phyloP scores from a whole-genome alignment of 2,113 vertebrate species.

The Bubo blakistoni region DNA sequence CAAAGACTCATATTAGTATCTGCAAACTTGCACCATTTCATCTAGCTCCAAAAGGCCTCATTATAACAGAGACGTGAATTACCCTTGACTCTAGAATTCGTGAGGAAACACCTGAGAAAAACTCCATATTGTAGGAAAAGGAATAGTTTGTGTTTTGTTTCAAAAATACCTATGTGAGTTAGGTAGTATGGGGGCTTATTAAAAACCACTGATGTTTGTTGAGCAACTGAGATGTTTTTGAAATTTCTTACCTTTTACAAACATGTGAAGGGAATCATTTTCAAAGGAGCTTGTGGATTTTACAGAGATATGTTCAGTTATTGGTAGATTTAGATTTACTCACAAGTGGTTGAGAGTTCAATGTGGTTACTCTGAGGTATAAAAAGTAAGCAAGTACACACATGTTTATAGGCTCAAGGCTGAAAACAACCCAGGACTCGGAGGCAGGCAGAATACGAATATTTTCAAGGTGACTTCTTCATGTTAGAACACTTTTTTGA shows the following conservation, averaged over 20 bases:
- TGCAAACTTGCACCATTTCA: not conserved
- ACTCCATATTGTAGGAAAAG: not conserved
- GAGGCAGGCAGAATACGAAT: not conserved
- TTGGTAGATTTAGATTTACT: not conserved
- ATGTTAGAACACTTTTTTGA: not conserved
- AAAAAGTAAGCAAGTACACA: not conserved
- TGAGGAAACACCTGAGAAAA: not conserved
- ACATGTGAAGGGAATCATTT: not conserved
- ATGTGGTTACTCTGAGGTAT: not conserved
- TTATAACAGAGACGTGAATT: not conserved
- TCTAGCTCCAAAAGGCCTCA: not conserved
- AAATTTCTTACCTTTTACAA: not conserved
- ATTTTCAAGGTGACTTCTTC: constrained; percentile 26
- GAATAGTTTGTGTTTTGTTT: not conserved
- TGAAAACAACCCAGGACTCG: not conserved
- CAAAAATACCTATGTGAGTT: not conserved
- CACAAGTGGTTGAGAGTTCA: not conserved
- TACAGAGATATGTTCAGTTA: not conserved
- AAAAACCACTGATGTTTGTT: not conserved
- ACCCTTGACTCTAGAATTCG: not conserved
- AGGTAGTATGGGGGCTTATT: not conserved
- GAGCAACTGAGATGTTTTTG: not conserved
- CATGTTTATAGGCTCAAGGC: not conserved
- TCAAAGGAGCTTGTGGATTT: not conserved
- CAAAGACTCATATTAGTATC: not conserved